Conservation (phyloP, 2,113 vertebrate species). For the Balaenoptera acutorostrata region DNA sequence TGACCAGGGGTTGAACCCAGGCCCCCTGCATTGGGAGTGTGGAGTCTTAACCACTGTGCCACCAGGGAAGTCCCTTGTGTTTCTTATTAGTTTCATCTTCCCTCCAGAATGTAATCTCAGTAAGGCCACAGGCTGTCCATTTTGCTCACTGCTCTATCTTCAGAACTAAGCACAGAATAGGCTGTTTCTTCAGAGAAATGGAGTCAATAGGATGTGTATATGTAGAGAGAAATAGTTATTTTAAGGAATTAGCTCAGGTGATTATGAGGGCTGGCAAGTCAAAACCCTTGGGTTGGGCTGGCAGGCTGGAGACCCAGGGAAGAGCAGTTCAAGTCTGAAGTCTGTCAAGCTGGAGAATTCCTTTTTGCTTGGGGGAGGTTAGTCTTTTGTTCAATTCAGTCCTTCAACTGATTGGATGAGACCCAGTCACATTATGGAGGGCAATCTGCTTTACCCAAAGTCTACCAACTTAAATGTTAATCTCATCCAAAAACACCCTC, state of each 20-base stretch:
- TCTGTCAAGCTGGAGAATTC: neutral
- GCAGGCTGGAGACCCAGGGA: neutral
- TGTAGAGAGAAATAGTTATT: neutral
- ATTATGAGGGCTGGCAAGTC: neutral
- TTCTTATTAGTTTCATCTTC: neutral
- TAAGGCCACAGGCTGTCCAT: neutral
- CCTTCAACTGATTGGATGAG: neutral
- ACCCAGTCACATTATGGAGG: neutral
- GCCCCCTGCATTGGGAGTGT: too few species aligned
- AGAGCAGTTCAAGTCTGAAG: neutral
- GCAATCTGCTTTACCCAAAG: neutral
- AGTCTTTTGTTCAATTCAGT: neutral
- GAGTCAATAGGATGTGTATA: neutral
- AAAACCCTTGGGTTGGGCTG: neutral
- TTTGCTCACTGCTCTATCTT: neutral
- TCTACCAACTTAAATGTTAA: neutral
- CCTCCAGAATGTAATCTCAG: neutral
- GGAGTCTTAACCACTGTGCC: too few species aligned
- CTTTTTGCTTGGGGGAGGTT: neutral
- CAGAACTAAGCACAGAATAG: neutral
- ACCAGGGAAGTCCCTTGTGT: too few species aligned
- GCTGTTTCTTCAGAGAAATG: neutral
- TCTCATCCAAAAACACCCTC: neutral
- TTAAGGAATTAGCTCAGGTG: neutral
- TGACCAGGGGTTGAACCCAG: too few species aligned